Evolutionary conservation across 2,797 vertebrate genomes (phyloP).

Genomic region (Myotis planiceps): DNA sequence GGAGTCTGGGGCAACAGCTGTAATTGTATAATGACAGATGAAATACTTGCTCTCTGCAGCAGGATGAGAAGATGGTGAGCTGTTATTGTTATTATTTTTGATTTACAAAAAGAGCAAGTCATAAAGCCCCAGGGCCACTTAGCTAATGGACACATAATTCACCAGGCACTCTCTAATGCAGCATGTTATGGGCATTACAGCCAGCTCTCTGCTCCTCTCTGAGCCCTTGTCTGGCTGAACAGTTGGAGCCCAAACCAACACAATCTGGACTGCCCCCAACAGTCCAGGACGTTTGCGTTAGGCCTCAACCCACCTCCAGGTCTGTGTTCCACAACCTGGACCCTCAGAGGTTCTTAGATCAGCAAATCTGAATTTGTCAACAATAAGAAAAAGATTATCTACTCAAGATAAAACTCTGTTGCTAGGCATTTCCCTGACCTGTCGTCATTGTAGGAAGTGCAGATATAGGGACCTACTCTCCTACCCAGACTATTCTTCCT

Average conservation of each 20-base stretch:
- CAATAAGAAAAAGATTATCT: neutral
- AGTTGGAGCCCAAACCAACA: neutral
- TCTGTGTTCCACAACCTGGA: neutral
- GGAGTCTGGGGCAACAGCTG: neutral
- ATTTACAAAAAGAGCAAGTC: constrained; percentile 68
- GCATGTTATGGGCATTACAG: neutral
- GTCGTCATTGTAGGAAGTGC: neutral
- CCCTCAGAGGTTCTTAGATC: neutral
- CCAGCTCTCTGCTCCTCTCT: neutral
- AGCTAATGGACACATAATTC: constrained; percentile 73
- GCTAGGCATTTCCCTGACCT: neutral
- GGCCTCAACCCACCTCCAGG: neutral
- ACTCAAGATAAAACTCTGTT: neutral
- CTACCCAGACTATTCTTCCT: neutral
- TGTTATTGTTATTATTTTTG: constrained; percentile 70
- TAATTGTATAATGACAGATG: constrained; percentile 64
- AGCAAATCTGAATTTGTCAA: neutral
- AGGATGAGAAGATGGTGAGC: constrained; percentile 54
- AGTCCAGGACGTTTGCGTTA: neutral
- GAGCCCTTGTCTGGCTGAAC: neutral
- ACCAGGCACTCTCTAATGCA: neutral
- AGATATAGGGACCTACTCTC: neutral
- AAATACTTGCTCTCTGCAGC: constrained; percentile 27
- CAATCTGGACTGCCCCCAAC: neutral
- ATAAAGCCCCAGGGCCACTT: constrained; percentile 57